Conservation (phyloP, 2,797 vertebrate genomes). For the Liasis olivaceus region DNA sequence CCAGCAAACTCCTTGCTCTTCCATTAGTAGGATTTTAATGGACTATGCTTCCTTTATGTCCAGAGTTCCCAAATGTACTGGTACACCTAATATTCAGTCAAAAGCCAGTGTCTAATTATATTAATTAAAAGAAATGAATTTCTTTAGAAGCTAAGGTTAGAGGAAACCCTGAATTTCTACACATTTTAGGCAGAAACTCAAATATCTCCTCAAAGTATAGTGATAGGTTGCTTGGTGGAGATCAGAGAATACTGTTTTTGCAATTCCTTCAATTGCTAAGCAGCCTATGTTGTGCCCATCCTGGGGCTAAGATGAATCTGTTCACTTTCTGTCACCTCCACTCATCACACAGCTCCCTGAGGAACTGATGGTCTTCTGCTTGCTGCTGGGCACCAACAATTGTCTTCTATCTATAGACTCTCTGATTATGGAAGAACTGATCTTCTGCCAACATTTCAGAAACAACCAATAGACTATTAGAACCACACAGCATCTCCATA, state of each 20-base stretch:
- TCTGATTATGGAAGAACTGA: background rate
- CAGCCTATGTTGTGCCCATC: background rate
- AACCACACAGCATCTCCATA: too few relatives aligned
- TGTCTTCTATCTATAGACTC: background rate
- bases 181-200: background rate
- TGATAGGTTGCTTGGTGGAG: background rate
- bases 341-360: conserved; percentile 10
- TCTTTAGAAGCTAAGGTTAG: background rate
- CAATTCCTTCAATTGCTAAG: background rate
- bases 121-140: background rate
- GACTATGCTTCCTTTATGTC: background rate
- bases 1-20: background rate
- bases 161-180: background rate
- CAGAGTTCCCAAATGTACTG: background rate
- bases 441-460: too few relatives aligned
- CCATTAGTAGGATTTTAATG: background rate
- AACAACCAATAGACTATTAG: too few relatives aligned
- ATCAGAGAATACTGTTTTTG: background rate
- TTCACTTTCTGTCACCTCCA: background rate
- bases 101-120: background rate
- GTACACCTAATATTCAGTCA: background rate
- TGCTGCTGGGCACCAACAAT: background rate
- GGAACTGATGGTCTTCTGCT: background rate
- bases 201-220: background rate
- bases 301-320: background rate